These are phyloP conservation scores for Hanleya hanleyi DNA, from an alignment of 2,888 invertebrate species.

Conservation along the genomic window DNA sequence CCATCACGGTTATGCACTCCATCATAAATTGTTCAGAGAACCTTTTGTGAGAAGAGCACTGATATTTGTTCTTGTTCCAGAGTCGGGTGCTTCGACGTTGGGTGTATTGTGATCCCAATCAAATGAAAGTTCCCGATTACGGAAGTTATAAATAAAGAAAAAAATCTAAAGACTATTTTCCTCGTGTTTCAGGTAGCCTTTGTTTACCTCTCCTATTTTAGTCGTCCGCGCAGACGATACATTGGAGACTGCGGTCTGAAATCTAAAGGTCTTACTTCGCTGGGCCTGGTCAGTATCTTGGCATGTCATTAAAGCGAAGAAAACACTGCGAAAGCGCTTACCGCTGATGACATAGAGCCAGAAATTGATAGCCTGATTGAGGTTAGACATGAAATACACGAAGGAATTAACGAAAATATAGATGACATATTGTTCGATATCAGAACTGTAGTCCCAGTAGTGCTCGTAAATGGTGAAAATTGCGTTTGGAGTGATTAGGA, in stretches of 20 bases:
- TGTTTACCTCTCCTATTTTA: background rate
- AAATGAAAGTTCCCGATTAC: too few relatives aligned
- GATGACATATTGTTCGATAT: background rate
- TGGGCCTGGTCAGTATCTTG: background rate
- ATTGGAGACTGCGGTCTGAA: background rate
- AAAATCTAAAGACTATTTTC: too few relatives aligned
- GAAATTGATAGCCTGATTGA: conserved; percentile 1
- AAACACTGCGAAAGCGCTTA: background rate
- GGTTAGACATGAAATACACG: background rate
- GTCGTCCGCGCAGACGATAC: background rate
- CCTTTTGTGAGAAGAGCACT: too few relatives aligned
- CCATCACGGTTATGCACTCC: too few relatives aligned
- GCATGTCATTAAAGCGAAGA: background rate
- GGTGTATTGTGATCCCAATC: too few relatives aligned
- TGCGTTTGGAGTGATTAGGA: background rate
- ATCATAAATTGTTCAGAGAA: too few relatives aligned
- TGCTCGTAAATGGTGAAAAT: background rate
- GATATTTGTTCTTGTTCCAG: too few relatives aligned
- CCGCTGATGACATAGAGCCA: background rate
- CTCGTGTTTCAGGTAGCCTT: background rate
- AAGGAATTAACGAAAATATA: background rate
- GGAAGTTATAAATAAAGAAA: too few relatives aligned
- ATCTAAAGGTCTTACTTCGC: background rate
- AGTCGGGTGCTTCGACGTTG: too few relatives aligned
- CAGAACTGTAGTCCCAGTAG: background rate